These are phyloP conservation scores for Tokudaia muenninki DNA, from an alignment of 2,797 vertebrate species.

Conservation along the genomic window DNA sequence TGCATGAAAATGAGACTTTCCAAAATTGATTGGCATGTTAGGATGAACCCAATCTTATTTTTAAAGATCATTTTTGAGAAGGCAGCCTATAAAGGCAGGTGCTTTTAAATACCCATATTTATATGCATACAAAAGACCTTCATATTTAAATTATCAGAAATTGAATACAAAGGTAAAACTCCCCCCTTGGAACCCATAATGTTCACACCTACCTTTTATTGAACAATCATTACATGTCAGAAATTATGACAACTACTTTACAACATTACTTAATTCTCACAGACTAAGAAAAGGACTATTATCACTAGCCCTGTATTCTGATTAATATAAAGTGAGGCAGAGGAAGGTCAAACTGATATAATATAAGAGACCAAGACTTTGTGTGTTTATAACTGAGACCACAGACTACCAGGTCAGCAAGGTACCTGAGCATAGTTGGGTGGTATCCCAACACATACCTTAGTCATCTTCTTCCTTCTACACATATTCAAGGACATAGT, in stretches of 20 bases:
- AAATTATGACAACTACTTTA: conserved; percentile 33
- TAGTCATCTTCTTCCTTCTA: not conserved
- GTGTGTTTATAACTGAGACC: not conserved
- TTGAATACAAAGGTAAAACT: conserved; percentile 47
- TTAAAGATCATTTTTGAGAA: not conserved
- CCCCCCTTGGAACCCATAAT: not conserved
- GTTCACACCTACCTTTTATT: not conserved
- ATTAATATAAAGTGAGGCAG: not conserved
- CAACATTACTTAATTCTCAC: conserved; percentile 3
- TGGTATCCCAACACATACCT: not conserved
- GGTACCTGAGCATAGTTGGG: not conserved
- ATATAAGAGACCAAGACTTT: not conserved
- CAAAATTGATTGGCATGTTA: conserved; percentile 49
- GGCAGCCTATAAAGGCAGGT: not conserved
- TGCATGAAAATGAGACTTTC: conserved; percentile 56
- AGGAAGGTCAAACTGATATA: not conserved
- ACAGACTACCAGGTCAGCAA: not conserved
- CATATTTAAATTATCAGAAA: conserved; percentile 57
- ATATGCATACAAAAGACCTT: not conserved
- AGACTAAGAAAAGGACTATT: not conserved
- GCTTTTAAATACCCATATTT: conserved; percentile 58
- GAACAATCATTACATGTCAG: conserved; percentile 14
- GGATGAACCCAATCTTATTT: conserved; percentile 35
- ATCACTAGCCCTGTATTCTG: not conserved
- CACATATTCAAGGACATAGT: not conserved